Evolutionary conservation across 2,113 vertebrate species (phyloP).

Genomic region (Nothobranchius furzeri): DNA sequence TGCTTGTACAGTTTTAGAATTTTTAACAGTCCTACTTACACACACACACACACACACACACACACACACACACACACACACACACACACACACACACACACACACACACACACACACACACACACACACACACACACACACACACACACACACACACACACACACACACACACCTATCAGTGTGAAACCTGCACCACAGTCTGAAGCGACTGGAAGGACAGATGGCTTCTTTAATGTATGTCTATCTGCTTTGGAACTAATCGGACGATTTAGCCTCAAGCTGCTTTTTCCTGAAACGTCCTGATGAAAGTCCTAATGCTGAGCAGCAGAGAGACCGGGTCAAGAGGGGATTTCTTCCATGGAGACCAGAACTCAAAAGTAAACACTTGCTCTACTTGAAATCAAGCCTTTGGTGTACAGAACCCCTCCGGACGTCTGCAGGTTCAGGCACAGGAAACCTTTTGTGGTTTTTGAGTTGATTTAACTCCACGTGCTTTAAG

Average conservation of each 20-base stretch:
- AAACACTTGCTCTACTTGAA: background rate
- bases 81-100: no score
- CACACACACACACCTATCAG: background rate
- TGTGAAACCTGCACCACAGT: constrained; percentile 39
- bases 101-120: no score
- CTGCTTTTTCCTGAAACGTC: background rate
- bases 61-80: no score
- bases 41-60: no score
- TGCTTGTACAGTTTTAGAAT: no score
- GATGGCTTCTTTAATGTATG: constrained; percentile 38
- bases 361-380: background rate
- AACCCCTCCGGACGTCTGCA: no score
- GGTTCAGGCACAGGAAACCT: no score
- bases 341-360: background rate
- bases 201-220: constrained; percentile 23
- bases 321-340: background rate
- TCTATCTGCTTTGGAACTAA: constrained; percentile 23
- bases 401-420: background rate
- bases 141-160: background rate
- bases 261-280: constrained; percentile 7
- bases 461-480: no score
- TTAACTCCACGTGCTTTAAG: no score
- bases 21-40: no score
- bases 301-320: background rate
- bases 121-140: background rate